Evolutionary conservation across 2,888 invertebrate species (phyloP), one percentile per base, ranked within the genome.

Genomic region (Torymus aiolomorphi): DNA sequence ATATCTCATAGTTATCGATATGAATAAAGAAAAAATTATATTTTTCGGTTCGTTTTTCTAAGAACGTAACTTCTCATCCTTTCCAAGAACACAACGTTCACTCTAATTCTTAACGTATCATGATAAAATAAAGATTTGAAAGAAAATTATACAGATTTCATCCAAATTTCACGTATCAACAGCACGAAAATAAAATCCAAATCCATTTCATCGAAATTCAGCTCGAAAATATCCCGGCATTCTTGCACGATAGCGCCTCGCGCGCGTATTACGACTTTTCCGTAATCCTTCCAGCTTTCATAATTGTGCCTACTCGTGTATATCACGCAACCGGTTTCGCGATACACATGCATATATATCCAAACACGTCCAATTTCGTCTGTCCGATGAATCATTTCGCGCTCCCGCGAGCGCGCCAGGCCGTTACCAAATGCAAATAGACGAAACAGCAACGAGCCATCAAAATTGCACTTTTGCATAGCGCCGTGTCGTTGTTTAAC

Each of bases 301-400:
- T 79, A 79, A 79, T 63, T 70, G 65, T 31, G 24, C 57, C 69
- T 74, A 67, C 77, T 63, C 57, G 49, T 62, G 31, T 31, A 42
- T 42, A 59, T 67, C 63, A 52, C 74, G 79, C 59, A 79, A 79
- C 65, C 69, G 70, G 54, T 70, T 79, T 63, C 69, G 51, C 69
- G 62, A 78, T 62, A n/a, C 51, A 63, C 54, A n/a, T 16, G 61
- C 18, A 42, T 56, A 70, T n/a, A 54, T 62, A 16, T 61, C 18
- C 71, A 73, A 42, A 42, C 42, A 42, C 42, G 42, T 63, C 57
- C 76, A 76, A 69, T 67, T 80, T 70, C 57, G 57, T 76, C 18
- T 20, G 51, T 10, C 20, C 54, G 62, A 69, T 80, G 72, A 80
- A 67, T 76, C 73, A 73, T 20, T 51, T 66, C 57, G 18, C 76